phyloP scores from a whole-genome alignment of 2,113 vertebrate species.

The Tenrec ecaudatus region DNA sequence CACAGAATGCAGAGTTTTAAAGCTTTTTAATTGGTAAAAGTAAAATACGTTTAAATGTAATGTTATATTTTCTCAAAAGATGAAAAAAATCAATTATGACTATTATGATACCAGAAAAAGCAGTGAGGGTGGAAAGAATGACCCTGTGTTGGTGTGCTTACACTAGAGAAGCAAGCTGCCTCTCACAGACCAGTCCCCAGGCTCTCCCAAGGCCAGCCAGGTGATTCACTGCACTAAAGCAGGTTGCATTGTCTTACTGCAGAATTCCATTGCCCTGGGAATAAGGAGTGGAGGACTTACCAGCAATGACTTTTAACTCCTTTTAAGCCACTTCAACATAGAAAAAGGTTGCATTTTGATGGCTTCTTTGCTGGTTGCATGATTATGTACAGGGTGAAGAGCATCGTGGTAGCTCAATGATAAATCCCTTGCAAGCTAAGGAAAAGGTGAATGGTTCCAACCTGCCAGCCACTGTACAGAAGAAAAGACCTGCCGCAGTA shows the following conservation, averaged over 20 bases:
- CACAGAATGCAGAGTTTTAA: too few species aligned
- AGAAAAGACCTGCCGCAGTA: not conserved
- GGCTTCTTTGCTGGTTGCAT: not conserved
- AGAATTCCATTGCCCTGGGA: not conserved
- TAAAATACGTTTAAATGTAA: slow-evolving; percentile 49
- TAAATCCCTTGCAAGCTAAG: not conserved
- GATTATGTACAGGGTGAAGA: not conserved
- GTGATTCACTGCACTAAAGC: not conserved
- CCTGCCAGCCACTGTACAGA: not conserved
- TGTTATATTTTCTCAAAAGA: slow-evolving; percentile 46
- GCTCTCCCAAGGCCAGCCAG: not conserved
- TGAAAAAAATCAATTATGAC: slow-evolving; percentile 4
- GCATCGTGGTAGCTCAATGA: not conserved
- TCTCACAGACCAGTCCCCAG: slow-evolving; percentile 4
- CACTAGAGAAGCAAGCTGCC: not conserved
- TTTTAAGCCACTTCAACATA: slow-evolving; percentile 28
- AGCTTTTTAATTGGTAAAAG: slow-evolving; percentile 7
- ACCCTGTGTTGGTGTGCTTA: not conserved
- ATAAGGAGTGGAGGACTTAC: not conserved
- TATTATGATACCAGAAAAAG: slow-evolving; percentile 46
- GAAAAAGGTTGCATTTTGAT: not conserved
- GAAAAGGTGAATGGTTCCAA: not conserved
- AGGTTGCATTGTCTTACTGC: not conserved
- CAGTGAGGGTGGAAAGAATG: slow-evolving; percentile 29
- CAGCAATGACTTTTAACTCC: not conserved